Evolutionary conservation across 1,140 invertebrate genomes (phyloP).

Genomic region (Campoletis sonorensis): DNA sequence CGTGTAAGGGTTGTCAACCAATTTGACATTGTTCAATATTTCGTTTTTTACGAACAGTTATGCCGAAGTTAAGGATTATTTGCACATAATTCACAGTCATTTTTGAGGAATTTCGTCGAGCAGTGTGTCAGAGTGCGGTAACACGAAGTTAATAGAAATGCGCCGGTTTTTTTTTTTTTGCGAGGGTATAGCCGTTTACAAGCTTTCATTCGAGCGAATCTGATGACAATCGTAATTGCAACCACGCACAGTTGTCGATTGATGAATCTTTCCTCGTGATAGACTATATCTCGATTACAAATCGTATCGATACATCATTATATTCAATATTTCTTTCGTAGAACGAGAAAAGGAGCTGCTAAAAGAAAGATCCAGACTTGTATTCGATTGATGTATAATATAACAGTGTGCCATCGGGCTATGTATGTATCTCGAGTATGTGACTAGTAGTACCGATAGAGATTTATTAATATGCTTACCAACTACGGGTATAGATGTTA

Average conservation of each 20-base stretch:
- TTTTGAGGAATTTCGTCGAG: not conserved
- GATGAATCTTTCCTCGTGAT: not conserved
- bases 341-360: not conserved
- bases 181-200: not conserved
- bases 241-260: not conserved
- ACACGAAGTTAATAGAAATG: no score
- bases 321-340: not conserved
- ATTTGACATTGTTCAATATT: constrained; percentile 25
- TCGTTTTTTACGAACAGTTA: not conserved
- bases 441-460: constrained; percentile 20
- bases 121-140: no score
- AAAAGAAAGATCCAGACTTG: not conserved
- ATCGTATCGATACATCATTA: constrained; percentile 8
- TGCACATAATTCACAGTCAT: not conserved
- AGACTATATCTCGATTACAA: constrained; percentile 4
- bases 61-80: not conserved
- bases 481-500: constrained; percentile 28
- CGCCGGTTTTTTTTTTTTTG: no score
- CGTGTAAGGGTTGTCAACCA: not conserved
- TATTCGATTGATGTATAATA: not conserved
- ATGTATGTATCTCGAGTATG: constrained; percentile 8
- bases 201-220: not conserved
- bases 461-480: constrained; percentile 42
- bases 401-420: not conserved
- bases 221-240: not conserved